Evolutionary conservation across 2,888 invertebrate species (phyloP).

Genomic region (Andrena flavipes): DNA sequence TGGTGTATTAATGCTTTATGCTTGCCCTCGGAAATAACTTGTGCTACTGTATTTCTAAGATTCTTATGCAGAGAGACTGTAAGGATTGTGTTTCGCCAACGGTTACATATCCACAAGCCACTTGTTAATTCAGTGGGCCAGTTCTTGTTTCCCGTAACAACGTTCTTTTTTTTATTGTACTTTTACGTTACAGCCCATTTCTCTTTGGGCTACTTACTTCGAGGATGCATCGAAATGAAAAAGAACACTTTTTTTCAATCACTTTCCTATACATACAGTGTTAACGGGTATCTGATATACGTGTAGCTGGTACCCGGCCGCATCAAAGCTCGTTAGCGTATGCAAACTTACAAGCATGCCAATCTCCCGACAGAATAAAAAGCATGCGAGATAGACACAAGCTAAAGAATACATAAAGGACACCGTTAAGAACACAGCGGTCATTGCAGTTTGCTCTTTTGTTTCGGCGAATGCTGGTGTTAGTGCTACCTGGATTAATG

Average conservation of each 20-base stretch:
- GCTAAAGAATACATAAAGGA: slow-evolving; percentile 35
- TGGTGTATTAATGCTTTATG: slow-evolving; percentile 61
- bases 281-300: slow-evolving; percentile 81
- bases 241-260: not conserved
- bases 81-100: not conserved
- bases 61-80: slow-evolving; percentile 3
- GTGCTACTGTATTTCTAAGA: slow-evolving; percentile 42
- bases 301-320: slow-evolving; percentile 31
- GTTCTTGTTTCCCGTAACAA: not conserved
- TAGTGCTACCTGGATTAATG: slow-evolving; percentile 95
- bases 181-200: slow-evolving; percentile 1
- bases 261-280: slow-evolving; percentile 28
- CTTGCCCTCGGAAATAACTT: slow-evolving; percentile 53
- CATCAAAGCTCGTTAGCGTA: slow-evolving; percentile 25
- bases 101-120: too few species aligned
- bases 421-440: slow-evolving; percentile 25
- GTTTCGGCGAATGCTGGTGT: slow-evolving; percentile 67
- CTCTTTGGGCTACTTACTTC: slow-evolving; percentile 1
- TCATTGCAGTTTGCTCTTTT: slow-evolving; percentile 49
- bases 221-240: slow-evolving; percentile 17
- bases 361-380: slow-evolving; percentile 46
- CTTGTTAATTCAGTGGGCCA: slow-evolving; percentile 7
- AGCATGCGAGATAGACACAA: slow-evolving; percentile 52
- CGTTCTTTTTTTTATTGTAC: not conserved
- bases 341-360: slow-evolving; percentile 59